Percentiles rank a stretch among this genome's conserved stretches.
Conservation (phyloP, 1,140 invertebrate genomes). For the Asobara japonica region DNA sequence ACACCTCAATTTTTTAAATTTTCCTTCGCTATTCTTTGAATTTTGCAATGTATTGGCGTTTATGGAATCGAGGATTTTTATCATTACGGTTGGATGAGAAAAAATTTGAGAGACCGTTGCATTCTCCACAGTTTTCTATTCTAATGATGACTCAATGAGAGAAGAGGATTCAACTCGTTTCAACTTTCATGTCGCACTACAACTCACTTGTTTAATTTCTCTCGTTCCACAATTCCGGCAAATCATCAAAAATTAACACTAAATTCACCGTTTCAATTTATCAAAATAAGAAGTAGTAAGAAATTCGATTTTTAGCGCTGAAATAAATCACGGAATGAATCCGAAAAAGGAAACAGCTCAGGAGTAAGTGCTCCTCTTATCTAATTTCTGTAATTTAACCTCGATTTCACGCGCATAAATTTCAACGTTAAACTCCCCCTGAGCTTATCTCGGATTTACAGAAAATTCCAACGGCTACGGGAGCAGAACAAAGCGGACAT, state of each 20-base stretch:
- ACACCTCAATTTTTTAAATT: no score
- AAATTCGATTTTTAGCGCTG: background rate
- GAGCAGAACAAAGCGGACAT: conserved; percentile 23
- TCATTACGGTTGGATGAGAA: background rate
- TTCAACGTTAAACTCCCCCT: background rate
- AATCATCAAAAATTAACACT: background rate
- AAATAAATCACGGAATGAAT: conserved; percentile 26
- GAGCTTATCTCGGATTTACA: conserved; percentile 20
- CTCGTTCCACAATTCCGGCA: background rate
- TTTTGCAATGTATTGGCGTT: no score
- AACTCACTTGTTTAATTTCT: background rate
- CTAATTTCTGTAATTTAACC: conserved; percentile 22
- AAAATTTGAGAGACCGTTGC: background rate
- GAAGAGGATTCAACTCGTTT: background rate
- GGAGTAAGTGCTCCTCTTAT: conserved; percentile 23
- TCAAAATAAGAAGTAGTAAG: background rate
- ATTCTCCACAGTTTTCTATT: background rate
- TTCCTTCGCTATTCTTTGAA: no score
- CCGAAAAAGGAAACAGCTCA: conserved; percentile 26
- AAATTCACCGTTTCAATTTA: background rate
- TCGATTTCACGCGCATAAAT: conserved; percentile 1
- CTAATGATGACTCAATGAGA: no score
- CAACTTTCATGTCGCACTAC: background rate
- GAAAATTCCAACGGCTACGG: conserved; percentile 26
- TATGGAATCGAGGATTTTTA: no score